These are phyloP conservation scores for Drosophila heteroneura DNA, from an alignment of 2,888 invertebrate species.

Conservation along the genomic window DNA sequence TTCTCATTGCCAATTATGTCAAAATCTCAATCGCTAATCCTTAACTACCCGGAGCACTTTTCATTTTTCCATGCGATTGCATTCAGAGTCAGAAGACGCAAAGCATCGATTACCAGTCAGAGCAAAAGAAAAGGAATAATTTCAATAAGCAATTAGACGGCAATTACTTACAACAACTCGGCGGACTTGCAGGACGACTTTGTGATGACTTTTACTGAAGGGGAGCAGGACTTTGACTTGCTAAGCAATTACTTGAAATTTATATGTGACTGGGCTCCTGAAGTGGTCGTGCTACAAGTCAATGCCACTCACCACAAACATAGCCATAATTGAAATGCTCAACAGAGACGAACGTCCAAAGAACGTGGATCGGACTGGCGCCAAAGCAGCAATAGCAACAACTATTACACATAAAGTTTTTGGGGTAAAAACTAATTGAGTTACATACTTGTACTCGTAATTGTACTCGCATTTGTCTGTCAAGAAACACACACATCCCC, in stretches of 20 bases:
- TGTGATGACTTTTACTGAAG: constrained; percentile 55
- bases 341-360: constrained; percentile 50
- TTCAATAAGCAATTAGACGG: constrained; percentile 77
- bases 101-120: constrained; percentile 39
- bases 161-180: constrained; percentile 77
- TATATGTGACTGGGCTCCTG: constrained; percentile 69
- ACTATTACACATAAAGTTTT: constrained; percentile 66
- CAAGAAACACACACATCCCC: not conserved
- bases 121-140: constrained; percentile 48
- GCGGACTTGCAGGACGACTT: constrained; percentile 47
- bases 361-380: constrained; percentile 49
- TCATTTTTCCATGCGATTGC: constrained; percentile 29
- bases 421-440: constrained; percentile 75
- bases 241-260: constrained; percentile 76
- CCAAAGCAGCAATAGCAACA: constrained; percentile 45
- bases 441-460: constrained; percentile 65
- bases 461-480: constrained; percentile 35
- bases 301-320: constrained; percentile 41
- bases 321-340: constrained; percentile 73
- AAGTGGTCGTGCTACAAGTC: constrained; percentile 51
- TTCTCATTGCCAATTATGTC: constrained; percentile 17
- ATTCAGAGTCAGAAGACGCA: constrained; percentile 14
- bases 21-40: constrained; percentile 17
- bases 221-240: constrained; percentile 50
- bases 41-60: constrained; percentile 24